Conservation (phyloP, 2,888 invertebrate species). For the Hydraecia micacea region DNA sequence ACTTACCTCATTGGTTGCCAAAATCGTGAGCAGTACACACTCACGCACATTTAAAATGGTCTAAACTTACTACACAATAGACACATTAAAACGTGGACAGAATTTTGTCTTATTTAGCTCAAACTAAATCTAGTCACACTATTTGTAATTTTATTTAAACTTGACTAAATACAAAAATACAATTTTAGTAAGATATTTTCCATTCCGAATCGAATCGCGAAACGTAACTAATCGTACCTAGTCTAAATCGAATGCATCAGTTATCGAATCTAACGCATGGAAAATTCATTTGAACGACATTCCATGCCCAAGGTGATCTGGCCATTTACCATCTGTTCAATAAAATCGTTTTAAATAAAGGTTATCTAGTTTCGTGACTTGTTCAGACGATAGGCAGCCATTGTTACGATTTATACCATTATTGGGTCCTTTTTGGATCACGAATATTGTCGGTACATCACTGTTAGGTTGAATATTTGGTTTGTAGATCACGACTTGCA, state of each 20-base stretch:
- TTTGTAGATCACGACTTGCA: conserved; percentile 45
- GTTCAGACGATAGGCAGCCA: conserved; percentile 55
- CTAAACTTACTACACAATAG: conserved; percentile 33
- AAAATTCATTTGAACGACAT: conserved; percentile 68
- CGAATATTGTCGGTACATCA: conserved; percentile 55
- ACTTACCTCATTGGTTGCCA: conserved; percentile 29
- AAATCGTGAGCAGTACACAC: conserved; percentile 30
- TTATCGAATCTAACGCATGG: conserved; percentile 49
- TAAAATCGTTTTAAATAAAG: conserved; percentile 78
- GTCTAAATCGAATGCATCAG: conserved; percentile 44
- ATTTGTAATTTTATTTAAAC: neutral
- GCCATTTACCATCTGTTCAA: conserved; percentile 70
- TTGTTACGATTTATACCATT: conserved; percentile 60
- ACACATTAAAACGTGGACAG: conserved; percentile 47
- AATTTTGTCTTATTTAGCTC: conserved; percentile 17
- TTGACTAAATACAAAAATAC: neutral
- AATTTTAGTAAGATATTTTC: neutral
- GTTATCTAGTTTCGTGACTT: conserved; percentile 75
- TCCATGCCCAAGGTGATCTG: conserved; percentile 72
- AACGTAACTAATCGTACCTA: conserved; percentile 12
- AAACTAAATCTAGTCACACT: conserved; percentile 13
- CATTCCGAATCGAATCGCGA: neutral
- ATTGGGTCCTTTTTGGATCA: conserved; percentile 56
- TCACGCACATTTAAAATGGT: conserved; percentile 24
- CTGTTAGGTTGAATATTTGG: conserved; percentile 38